Evolutionary conservation across 1,140 invertebrate genomes (phyloP).

Genomic region (Sitophilus oryzae): DNA sequence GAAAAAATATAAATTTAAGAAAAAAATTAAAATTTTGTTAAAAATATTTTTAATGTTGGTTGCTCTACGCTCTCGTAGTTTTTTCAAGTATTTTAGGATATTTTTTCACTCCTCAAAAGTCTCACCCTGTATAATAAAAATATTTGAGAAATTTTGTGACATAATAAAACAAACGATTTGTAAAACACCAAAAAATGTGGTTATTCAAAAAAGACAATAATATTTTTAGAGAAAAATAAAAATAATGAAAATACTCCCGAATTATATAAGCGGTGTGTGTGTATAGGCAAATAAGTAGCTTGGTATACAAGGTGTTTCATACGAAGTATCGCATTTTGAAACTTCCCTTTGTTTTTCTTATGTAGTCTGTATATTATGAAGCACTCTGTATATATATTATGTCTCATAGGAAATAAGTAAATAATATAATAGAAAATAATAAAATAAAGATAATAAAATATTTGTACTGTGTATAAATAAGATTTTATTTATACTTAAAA

Average conservation of each 20-base stretch:
- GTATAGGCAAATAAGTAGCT: no score
- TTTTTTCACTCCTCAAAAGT: no score
- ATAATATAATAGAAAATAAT: background rate
- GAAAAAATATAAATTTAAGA: no score
- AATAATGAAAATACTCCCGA: constrained; percentile 18
- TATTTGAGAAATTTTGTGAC: no score
- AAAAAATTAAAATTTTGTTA: no score
- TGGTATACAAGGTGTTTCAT: background rate
- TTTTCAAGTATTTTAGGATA: no score
- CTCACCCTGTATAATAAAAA: no score
- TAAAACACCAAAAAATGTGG: background rate
- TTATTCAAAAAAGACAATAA: constrained; percentile 19
- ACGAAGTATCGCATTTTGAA: no score
- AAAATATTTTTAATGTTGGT: no score
- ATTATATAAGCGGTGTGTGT: constrained; percentile 10
- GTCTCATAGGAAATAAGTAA: background rate
- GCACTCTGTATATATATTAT: background rate
- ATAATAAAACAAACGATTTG: background rate
- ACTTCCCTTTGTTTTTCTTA: no score
- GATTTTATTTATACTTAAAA: background rate
- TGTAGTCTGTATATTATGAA: background rate
- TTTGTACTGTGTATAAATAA: background rate
- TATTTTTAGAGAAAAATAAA: no score
- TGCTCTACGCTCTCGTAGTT: no score
- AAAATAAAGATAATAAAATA: background rate